phyloP scores from a whole-genome alignment of 2,113 vertebrate species.

The Trematocara variabile region DNA sequence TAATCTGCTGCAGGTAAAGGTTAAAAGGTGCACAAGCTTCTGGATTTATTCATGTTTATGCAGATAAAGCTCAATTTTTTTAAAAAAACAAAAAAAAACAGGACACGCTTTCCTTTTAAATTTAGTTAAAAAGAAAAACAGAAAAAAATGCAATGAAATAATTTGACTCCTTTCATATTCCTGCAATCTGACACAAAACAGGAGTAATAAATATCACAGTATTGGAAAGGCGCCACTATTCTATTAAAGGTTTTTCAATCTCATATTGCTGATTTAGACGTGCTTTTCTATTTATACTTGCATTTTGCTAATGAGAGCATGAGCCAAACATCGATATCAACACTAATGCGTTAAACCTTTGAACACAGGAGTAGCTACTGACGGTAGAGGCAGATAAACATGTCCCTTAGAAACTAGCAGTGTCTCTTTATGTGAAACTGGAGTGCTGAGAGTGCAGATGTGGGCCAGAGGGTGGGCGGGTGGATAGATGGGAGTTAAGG shows the following conservation, averaged over 20 bases:
- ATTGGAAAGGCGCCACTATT: not conserved
- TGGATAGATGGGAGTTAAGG: not conserved
- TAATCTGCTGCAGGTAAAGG: not conserved
- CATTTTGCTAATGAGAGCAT: not conserved
- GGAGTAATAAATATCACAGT: not conserved
- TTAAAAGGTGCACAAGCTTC: not conserved
- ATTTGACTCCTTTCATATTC: not conserved
- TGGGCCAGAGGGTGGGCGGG: not conserved
- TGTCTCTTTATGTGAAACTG: not conserved
- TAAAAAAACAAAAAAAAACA: too few relatives aligned
- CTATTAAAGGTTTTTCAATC: not conserved
- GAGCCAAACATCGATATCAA: not conserved
- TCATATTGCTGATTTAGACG: not conserved
- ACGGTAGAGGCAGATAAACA: not conserved
- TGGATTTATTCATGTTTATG: not conserved
- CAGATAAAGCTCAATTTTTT: not conserved
- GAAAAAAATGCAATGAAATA: not conserved
- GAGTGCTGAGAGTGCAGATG: conserved; percentile 42
- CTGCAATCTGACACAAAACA: not conserved
- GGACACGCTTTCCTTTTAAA: not conserved
- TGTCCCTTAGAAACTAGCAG: not conserved
- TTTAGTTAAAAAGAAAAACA: not conserved
- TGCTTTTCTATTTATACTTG: not conserved
- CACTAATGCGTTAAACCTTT: not conserved
- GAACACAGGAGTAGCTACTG: not conserved